Evolutionary conservation across 2,888 invertebrate genomes (phyloP), one percentile per base, ranked within the genome.

Genomic region (Chymomyza fuscimana): DNA sequence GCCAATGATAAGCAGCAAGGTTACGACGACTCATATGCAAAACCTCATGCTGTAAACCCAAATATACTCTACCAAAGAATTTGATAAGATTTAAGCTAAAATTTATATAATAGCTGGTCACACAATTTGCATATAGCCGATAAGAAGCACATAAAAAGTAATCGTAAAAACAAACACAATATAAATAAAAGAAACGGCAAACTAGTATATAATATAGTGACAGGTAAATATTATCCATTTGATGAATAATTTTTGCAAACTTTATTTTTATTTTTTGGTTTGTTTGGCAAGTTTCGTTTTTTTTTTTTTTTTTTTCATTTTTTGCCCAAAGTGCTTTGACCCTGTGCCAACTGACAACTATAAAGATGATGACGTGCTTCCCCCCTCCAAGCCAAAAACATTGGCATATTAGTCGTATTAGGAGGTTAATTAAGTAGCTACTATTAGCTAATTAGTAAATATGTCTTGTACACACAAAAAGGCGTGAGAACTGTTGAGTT

Each of bases 281-380:
- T 63, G 50, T 65, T 46, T 46, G 40, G 1, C 40, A 46, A 46
- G 40, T 46, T 54, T 54, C 9, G 54, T 51, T 70, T 64, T 22
- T 71, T 60, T 62, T n/a, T 72, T 50, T 65, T 64, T 67, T 66
- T 70, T 65, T 71, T 59, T 71, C 62, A 70, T 63, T 63, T 56
- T 16, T 72, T 63, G 46, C 52, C 66, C 85, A 82, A 86, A 82
- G 85, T 82, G 84, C 78, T 86, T 82, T 86, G 85, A 86, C 84
- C 87, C 84, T 85, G 84, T 82, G 85, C 70, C 36, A 70, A 73
- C 70, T 77, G 79, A 67, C 54, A 4, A 54, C 54, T 3, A 46
- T 46, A 46, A 46, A 10, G 40, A 12, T 12, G 40, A 12, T 46
- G 12, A 12, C 40, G 40, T 12, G 12, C 40, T 12, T 46, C 40